Evolutionary conservation across 2,797 vertebrate species (phyloP).

Genomic region (Mormyrus hasselquistii): DNA sequence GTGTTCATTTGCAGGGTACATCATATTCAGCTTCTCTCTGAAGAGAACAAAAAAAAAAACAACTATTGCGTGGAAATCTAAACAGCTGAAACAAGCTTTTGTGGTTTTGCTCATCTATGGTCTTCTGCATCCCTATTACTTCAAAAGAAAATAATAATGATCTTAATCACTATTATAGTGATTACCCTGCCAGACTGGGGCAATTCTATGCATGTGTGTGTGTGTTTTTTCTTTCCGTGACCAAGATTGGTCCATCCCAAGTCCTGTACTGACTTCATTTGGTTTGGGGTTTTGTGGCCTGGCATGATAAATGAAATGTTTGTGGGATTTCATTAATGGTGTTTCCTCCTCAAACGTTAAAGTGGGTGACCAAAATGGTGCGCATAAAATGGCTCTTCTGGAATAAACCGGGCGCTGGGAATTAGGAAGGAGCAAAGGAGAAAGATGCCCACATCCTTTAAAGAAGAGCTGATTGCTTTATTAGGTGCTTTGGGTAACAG

Average conservation of each 20-base stretch:
- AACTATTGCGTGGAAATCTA: conserved; percentile 28
- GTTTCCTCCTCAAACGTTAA: neutral
- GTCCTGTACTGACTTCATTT: conserved; percentile 15
- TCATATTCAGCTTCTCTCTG: neutral
- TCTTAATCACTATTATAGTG: conserved; percentile 48
- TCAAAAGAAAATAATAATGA: conserved; percentile 49
- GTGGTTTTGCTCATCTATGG: neutral
- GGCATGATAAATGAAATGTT: conserved; percentile 3
- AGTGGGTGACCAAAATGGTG: neutral
- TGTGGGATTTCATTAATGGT: conserved; percentile 18
- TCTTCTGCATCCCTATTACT: conserved; percentile 29
- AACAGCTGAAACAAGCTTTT: conserved; percentile 17
- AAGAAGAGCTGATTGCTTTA: conserved; percentile 27
- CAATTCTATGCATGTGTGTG: conserved; percentile 1
- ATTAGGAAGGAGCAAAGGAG: conserved; percentile 11
- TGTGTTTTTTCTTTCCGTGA: neutral
- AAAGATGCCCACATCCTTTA: conserved; percentile 2
- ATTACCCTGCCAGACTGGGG: conserved; percentile 25
- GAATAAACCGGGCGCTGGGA: neutral
- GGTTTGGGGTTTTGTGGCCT: neutral
- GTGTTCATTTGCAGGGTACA: neutral
- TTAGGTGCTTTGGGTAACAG: conserved; percentile 28
- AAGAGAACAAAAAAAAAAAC: conserved; percentile 27
- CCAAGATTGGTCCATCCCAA: neutral
- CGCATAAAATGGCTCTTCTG: neutral